Evolutionary conservation across 2,797 vertebrate genomes (phyloP), one percentile per base, ranked within the genome.

Genomic region (Nannoperca australis): DNA sequence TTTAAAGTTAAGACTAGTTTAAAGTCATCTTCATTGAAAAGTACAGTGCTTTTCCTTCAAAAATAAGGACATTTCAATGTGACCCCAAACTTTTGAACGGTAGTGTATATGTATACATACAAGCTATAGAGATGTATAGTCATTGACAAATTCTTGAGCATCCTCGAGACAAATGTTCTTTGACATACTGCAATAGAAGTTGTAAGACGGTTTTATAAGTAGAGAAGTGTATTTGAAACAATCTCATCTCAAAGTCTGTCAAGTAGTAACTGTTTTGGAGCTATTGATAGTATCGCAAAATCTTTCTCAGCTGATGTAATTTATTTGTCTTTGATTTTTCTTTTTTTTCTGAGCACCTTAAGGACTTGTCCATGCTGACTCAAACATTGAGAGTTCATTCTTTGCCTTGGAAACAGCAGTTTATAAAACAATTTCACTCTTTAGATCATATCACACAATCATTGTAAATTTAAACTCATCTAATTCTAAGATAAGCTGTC

Each of bases 141-240:
- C 24, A 27, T 27, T 27, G 1, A 27, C 24, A 27, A 27, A 27
- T 27, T 27, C 24, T 27, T 45, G 15, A 38, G 40, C 40, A 70
- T 36, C 24, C 11, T 51, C 14, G 5, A 47, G 59, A 24, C 30
- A 50, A 30, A 63, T 32, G 18, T 20, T 2, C 2, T n/a, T 40
- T 14, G 13, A 30, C 12, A 18, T 3, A 10, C n/a, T 30, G 7
- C 17, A 49, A 24, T 17, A 3, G 11, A 54, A 47, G 17, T 4
- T 61, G 30, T 20, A 7, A 45, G 22, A 15, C 2, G 3, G 20
- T 53, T 50, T 53, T 36, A 18, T 47, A 55, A 24, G 12, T 32
- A 53, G 34, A 42, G 7, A 60, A 34, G 51, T 68, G 1, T 50
- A 24, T 58, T 30, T 74, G 5, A 12, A 59, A 71, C 34, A 60